These are phyloP conservation scores for Neuroscelio doddi DNA, from an alignment of 2,888 invertebrate genomes.

Conservation along the genomic window DNA sequence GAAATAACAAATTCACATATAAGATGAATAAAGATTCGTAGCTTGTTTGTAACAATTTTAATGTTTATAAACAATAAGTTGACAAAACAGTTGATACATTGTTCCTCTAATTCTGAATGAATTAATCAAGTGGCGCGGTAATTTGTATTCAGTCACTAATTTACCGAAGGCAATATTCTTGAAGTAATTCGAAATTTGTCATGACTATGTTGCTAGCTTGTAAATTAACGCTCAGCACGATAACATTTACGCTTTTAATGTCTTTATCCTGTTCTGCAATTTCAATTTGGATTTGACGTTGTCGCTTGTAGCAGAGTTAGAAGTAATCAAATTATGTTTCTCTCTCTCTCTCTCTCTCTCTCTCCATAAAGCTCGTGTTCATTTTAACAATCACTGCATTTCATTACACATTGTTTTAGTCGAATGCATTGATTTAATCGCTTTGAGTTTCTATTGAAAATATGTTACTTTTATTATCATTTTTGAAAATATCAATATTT, in stretches of 20 bases:
- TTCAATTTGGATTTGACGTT: constrained; percentile 9
- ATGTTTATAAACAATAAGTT: not conserved
- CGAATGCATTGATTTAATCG: no score
- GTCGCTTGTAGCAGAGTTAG: not conserved
- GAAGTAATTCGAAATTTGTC: constrained; percentile 22
- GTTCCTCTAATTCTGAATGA: constrained; percentile 3
- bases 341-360: no score
- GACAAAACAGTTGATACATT: constrained; percentile 3
- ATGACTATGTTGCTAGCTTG: constrained; percentile 7
- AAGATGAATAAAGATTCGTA: not conserved
- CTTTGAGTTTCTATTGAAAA: no score
- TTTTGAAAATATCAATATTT: not conserved
- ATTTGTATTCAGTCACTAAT: not conserved
- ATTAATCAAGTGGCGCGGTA: constrained; percentile 3
- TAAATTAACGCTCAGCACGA: constrained; percentile 7
- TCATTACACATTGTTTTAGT: not conserved
- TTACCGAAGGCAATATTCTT: constrained; percentile 18
- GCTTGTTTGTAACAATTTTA: not conserved
- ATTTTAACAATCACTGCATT: not conserved
- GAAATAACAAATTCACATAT: no score
- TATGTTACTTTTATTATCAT: no score
- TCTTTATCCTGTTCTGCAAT: constrained; percentile 13
- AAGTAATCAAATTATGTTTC: constrained; percentile 4
- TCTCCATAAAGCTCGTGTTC: constrained; percentile 1
- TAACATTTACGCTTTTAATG: constrained; percentile 26